phyloP scores from a whole-genome alignment of 2,888 invertebrate species.

The Pimpla rufipes region DNA sequence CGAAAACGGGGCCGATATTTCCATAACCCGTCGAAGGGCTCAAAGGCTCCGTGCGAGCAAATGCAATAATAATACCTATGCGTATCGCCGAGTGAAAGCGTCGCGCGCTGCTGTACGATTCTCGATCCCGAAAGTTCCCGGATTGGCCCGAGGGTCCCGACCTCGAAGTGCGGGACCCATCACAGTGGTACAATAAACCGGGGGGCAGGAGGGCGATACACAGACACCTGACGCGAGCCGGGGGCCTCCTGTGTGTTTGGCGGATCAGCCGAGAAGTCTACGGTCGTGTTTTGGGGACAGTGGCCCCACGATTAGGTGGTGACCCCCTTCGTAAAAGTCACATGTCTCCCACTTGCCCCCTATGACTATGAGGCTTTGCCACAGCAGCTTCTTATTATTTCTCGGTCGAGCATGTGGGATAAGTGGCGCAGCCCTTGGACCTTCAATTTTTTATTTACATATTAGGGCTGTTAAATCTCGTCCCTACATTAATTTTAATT shows the following conservation, averaged over 20 bases:
- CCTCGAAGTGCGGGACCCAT: slow-evolving; percentile 24
- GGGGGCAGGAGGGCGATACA: not conserved
- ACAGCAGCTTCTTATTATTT: not conserved
- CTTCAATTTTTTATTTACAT: not conserved
- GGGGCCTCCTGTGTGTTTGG: slow-evolving; percentile 19
- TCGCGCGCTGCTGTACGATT: slow-evolving; percentile 6
- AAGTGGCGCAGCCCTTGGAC: not conserved
- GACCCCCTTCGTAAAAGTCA: slow-evolving; percentile 73
- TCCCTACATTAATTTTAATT: no score
- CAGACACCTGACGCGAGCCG: slow-evolving; percentile 32
- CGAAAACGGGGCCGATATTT: not conserved
- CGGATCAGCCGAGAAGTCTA: slow-evolving; percentile 30
- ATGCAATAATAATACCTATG: not conserved
- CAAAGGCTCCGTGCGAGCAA: not conserved
- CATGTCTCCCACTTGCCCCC: slow-evolving; percentile 57
- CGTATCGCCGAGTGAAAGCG: slow-evolving; percentile 46
- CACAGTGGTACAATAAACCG: not conserved
- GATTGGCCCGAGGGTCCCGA: slow-evolving; percentile 27
- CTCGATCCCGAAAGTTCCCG: slow-evolving; percentile 45
- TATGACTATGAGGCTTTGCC: not conserved
- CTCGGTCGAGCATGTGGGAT: not conserved
- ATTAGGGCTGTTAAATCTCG: no score
- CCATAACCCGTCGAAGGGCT: slow-evolving; percentile 6
- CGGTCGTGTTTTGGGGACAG: slow-evolving; percentile 72
- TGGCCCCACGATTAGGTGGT: slow-evolving; percentile 76